phyloP scores from a whole-genome alignment of 2,113 vertebrate species.

The Odontophorus gujanensis region DNA sequence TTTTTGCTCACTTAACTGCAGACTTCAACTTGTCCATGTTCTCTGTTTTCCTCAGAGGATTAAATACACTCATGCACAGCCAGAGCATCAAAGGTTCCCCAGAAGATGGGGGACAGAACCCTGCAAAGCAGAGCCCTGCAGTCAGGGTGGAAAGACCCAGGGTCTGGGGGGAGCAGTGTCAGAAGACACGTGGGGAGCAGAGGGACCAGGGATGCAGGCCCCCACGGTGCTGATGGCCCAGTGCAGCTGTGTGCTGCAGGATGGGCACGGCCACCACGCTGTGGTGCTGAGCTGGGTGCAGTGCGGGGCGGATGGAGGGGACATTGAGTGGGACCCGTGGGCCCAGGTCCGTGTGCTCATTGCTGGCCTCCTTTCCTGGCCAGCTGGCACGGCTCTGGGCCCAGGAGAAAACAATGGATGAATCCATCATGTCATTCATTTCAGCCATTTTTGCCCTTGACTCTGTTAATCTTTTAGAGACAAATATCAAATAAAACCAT shows the following conservation, averaged over 20 bases:
- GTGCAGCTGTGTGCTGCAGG: neutral
- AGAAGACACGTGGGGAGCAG: neutral
- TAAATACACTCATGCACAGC: rapidly evolving
- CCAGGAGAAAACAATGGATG: neutral
- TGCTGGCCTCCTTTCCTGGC: rapidly evolving
- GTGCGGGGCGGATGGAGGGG: neutral
- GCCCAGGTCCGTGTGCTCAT: neutral
- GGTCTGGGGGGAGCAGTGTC: neutral
- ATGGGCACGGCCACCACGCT: no score
- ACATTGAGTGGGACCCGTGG: rapidly evolving
- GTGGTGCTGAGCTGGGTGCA: neutral
- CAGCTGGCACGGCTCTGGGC: rapidly evolving
- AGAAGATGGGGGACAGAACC: neutral
- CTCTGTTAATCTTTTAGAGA: slow-evolving; percentile 25
- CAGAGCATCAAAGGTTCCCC: neutral
- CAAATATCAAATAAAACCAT: slow-evolving; percentile 29
- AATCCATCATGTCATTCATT: neutral
- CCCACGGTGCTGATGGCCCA: no score
- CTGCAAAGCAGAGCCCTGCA: neutral
- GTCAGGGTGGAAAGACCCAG: no score
- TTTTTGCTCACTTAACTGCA: neutral
- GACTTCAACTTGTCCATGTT: neutral
- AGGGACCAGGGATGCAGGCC: no score
- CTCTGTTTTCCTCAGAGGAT: neutral
- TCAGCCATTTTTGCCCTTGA: slow-evolving; percentile 2